These are phyloP conservation scores for Halichoerus grypus DNA, from an alignment of 2,113 vertebrate species.

Conservation along the genomic window DNA sequence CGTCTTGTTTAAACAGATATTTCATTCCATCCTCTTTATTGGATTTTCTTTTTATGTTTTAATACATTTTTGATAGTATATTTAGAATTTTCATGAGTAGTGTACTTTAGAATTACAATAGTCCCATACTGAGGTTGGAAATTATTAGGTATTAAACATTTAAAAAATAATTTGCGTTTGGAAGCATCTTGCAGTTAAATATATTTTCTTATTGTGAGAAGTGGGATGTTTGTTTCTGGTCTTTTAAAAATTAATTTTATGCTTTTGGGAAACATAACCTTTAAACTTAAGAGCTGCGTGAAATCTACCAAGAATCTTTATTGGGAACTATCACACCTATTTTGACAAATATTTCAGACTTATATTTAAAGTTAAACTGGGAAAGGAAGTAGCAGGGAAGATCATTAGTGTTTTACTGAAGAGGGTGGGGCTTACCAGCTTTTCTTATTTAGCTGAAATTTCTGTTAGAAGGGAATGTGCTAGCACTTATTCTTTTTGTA, in stretches of 20 bases:
- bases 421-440: background rate
- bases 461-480: conserved; percentile 48
- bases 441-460: conserved; percentile 41
- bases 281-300: conserved; percentile 23
- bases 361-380: conserved; percentile 37
- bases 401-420: conserved; percentile 8
- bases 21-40: conserved; percentile 68
- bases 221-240: conserved; percentile 64
- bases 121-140: conserved; percentile 68
- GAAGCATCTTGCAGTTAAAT: conserved; percentile 60
- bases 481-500: conserved; percentile 67
- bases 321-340: conserved; percentile 23
- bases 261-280: conserved; percentile 25
- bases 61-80: conserved; percentile 56
- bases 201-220: conserved; percentile 42
- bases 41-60: conserved; percentile 66
- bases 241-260: conserved; percentile 60
- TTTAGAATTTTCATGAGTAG: conserved; percentile 51
- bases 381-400: background rate
- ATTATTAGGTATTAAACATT: conserved; percentile 47
- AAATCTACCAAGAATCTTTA: conserved; percentile 42
- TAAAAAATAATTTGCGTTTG: conserved; percentile 43
- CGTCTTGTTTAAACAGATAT: conserved; percentile 54
- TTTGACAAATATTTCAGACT: conserved; percentile 58
- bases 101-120: conserved; percentile 55